Evolutionary conservation across 2,888 invertebrate genomes (phyloP).

Genomic region (Drosophila kokeensis): DNA sequence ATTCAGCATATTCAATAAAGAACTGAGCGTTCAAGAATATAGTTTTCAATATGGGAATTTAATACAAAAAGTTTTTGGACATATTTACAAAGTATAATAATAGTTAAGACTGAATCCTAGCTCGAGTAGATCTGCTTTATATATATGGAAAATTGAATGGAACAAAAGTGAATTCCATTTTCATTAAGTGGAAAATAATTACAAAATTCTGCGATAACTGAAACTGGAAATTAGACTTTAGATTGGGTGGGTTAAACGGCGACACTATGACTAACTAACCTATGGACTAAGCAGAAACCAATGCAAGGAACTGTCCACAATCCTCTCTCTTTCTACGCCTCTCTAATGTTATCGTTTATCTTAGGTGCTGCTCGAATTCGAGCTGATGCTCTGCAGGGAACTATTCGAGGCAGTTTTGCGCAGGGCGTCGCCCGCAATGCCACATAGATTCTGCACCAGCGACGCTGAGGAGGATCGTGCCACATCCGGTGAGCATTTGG

Average conservation of each 20-base stretch:
- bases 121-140: background rate
- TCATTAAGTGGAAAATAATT: background rate
- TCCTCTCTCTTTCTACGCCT: background rate
- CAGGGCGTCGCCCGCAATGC: conserved; percentile 58
- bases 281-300: conserved; percentile 68
- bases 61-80: background rate
- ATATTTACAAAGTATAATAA: conserved; percentile 9
- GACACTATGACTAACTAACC: conserved; percentile 64
- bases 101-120: background rate
- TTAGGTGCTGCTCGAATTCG: conserved; percentile 79
- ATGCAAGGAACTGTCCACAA: conserved; percentile 52
- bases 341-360: background rate
- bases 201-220: background rate
- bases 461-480: conserved; percentile 80
- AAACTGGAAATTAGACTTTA: conserved; percentile 19
- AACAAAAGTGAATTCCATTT: background rate
- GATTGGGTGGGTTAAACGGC: conserved; percentile 6
- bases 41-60: background rate
- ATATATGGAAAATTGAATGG: background rate
- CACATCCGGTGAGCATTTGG: conserved; percentile 74
- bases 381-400: conserved; percentile 82
- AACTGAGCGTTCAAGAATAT: background rate
- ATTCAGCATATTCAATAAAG: background rate
- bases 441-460: conserved; percentile 64
- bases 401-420: conserved; percentile 78